A percentile compares a stretch with the other conserved stretches of the same genome.
Evolutionary conservation across 1,140 invertebrate genomes (phyloP).

Genomic region (Atta texana): DNA sequence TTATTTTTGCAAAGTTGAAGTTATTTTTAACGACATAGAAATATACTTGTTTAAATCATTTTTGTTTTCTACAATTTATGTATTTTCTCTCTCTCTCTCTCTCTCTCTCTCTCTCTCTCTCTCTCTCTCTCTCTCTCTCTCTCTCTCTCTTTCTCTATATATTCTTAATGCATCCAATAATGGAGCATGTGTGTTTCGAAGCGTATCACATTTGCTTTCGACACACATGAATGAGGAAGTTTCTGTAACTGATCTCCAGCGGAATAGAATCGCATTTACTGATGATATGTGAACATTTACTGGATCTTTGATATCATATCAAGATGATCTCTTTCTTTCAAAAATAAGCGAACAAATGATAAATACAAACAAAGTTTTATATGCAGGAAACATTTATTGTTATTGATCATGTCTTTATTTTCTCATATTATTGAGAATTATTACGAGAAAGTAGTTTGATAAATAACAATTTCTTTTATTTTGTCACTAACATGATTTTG

Average conservation of each 20-base stretch:
- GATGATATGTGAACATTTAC: conserved; percentile 56
- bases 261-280: conserved; percentile 69
- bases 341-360: conserved; percentile 58
- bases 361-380: conserved; percentile 31
- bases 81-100: neutral
- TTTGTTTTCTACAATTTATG: neutral
- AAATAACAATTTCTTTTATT: neutral
- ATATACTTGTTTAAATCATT: neutral
- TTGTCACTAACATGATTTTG: neutral
- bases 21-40: neutral
- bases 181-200: neutral
- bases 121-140: neutral
- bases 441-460: neutral
- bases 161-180: conserved; percentile 22
- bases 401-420: conserved; percentile 3
- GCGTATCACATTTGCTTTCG: conserved; percentile 40
- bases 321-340: conserved; percentile 72
- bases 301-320: conserved; percentile 68
- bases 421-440: conserved; percentile 5
- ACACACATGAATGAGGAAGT: conserved; percentile 47
- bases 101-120: neutral
- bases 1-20: neutral
- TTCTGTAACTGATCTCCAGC: conserved; percentile 65
- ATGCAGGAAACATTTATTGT: conserved; percentile 26
- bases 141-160: neutral